Base-by-base conservation (phyloP, 2,113 vertebrate genomes). In the Fregata magnificens region DNA sequence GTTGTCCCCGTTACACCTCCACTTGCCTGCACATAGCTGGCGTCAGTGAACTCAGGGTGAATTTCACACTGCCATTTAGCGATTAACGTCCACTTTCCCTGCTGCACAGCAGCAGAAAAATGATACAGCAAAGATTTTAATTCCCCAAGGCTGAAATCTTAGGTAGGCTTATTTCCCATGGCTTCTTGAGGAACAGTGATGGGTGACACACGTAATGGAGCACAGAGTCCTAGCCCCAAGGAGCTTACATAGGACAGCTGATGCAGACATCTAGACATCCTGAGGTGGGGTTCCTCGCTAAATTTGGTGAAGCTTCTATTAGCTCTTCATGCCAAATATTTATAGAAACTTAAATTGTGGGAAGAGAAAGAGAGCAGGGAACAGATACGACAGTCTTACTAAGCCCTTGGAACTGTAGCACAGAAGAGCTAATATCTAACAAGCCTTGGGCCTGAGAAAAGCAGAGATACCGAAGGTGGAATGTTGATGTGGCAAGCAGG, bases 1-100 rank as follows among this genome's bases (percentile, higher is more conserved):
- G 34, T 11, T 26, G 45, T 26, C 34, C 44, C 13, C 34, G 22
- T 69, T 52, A 34, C 1, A 31, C 7, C 13, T 5, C 24, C 25
- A 40, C n/a, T 69, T 16, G 47, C 12, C 49, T 4, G 40, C 25
- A 0, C 17, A 2, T 10, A 11, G 6, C 31, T 0, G 0, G 12
- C 0, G 0, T 16, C 16, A 4, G 15, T 44, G 26, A 24, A 5
- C 28, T 11, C 7, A 3, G 62, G 13, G 10, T 34, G 55, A 9
- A 26, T 63, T 71, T 83, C 59, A 74, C 38, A 67, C 45, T 78
- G 93, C 74, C 88, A 92, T 63, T 94, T 96, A 95, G 85, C 4
- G 90, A 77, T 24, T 34, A 1, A 20, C 1, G 4, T 11, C 32
- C 26, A 4, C 82, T 50, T 15, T 50, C 21, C 40, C 21, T 2